phyloP scores from a whole-genome alignment of 1,140 invertebrate species.

The Trachymyrmex septentrionalis region DNA sequence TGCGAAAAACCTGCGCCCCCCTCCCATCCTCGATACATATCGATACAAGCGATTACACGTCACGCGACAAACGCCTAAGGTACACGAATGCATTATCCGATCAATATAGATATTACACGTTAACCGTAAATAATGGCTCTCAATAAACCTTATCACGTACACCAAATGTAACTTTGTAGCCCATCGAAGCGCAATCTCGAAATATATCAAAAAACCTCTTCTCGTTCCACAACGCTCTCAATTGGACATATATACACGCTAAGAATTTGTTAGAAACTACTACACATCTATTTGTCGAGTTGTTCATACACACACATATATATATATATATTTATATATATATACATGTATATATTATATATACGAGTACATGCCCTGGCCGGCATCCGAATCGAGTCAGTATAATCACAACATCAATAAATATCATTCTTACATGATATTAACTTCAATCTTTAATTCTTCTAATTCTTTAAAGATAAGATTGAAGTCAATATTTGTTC shows the following conservation, averaged over 20 bases:
- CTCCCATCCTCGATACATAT: constrained; percentile 53
- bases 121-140: constrained; percentile 64
- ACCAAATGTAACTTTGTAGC: constrained; percentile 63
- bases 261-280: constrained; percentile 85
- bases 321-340: constrained; percentile 73
- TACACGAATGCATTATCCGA: constrained; percentile 62
- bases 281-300: constrained; percentile 83
- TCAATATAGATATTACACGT: constrained; percentile 61
- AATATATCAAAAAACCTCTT: constrained; percentile 62
- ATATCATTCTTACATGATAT: constrained; percentile 30
- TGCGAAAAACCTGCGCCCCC: constrained; percentile 37
- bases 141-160: constrained; percentile 63
- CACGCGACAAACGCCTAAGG: constrained; percentile 63
- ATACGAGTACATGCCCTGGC: constrained; percentile 65
- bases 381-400: not conserved
- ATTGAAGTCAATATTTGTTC: not conserved
- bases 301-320: constrained; percentile 74
- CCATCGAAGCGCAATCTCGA: constrained; percentile 55
- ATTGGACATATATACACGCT: constrained; percentile 85
- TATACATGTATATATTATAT: constrained; percentile 70
- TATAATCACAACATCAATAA: constrained; percentile 66
- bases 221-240: constrained; percentile 67
- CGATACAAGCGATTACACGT: constrained; percentile 61
- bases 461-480: not conserved
- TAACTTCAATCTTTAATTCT: constrained; percentile 15